Evolutionary conservation across 92 coral and sea anemone species (phyloP).

Genomic region (Virgularia gustaviana): DNA sequence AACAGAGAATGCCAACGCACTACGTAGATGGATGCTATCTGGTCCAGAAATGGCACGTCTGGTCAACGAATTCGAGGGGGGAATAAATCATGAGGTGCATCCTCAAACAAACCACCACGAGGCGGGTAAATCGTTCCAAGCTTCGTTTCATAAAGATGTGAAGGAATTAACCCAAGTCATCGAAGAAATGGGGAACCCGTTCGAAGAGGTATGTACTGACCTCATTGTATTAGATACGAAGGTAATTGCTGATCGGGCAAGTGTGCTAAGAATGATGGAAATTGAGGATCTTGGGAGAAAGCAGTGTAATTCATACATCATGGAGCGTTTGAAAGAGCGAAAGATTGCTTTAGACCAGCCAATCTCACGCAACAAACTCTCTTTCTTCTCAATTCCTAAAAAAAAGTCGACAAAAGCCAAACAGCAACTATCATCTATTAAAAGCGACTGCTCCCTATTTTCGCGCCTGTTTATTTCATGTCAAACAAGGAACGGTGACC

Average conservation of each 20-base stretch:
- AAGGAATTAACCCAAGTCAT: conserved; percentile 26
- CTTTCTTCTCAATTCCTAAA: too few species aligned
- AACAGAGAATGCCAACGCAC: conserved; percentile 54
- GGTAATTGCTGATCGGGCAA: conserved; percentile 36
- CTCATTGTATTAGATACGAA: conserved; percentile 48
- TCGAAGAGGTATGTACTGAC: conserved; percentile 44
- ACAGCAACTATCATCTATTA: conserved; percentile 38
- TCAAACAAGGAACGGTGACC: conserved; percentile 48
- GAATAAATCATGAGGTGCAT: conserved; percentile 14
- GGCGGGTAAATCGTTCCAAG: conserved; percentile 43
- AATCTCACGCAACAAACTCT: too few species aligned
- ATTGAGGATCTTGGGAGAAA: conserved; percentile 35
- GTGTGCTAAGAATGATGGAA: conserved; percentile 19
- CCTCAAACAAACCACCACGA: conserved; percentile 41
- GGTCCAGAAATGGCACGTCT: conserved; percentile 64
- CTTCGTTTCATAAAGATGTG: conserved; percentile 41
- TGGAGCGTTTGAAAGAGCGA: conserved; percentile 42
- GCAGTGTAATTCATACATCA: conserved; percentile 43
- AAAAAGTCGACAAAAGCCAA: conserved; percentile 14
- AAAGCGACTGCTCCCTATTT: too few species aligned
- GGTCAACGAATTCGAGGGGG: conserved; percentile 43
- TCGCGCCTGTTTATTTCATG: too few species aligned
- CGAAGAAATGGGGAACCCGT: conserved; percentile 53
- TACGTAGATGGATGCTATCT: conserved; percentile 59
- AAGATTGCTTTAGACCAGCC: too few species aligned